Percentiles rank a stretch among this genome's conserved stretches.
phyloP scores from a whole-genome alignment of 2,888 invertebrate species.

The Aleiodes leptofemur region DNA sequence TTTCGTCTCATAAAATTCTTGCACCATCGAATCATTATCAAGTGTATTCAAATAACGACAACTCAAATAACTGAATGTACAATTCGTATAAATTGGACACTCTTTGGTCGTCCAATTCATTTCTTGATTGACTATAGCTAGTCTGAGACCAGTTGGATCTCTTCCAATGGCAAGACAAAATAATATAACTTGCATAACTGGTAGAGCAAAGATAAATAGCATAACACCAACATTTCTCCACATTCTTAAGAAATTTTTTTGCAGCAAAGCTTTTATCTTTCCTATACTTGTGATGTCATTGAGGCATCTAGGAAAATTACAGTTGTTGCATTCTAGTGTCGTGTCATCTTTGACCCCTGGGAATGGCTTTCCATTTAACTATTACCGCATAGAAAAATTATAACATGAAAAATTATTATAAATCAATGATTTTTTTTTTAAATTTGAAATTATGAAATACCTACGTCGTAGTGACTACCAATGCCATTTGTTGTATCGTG shows the following conservation, averaged over 20 bases:
- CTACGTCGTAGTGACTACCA: slow-evolving; percentile 78
- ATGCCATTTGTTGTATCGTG: slow-evolving; percentile 83
- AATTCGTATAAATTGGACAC: slow-evolving; percentile 79
- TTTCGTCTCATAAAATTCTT: slow-evolving; percentile 81
- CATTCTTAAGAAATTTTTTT: slow-evolving; percentile 93
- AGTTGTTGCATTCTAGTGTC: slow-evolving; percentile 79
- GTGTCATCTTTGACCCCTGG: slow-evolving; percentile 73
- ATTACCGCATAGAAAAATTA: neutral
- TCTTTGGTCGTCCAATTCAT: slow-evolving; percentile 75
- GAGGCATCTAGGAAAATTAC: slow-evolving; percentile 77
- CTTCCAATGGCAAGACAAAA: slow-evolving; percentile 95
- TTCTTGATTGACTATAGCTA: slow-evolving; percentile 88
- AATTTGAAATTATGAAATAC: slow-evolving; percentile 53
- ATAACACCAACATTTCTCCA: slow-evolving; percentile 95
- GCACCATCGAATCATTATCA: slow-evolving; percentile 82
- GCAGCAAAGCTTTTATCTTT: slow-evolving; percentile 88
- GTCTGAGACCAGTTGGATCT: slow-evolving; percentile 87
- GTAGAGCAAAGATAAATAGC: slow-evolving; percentile 94
- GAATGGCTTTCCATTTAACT: slow-evolving; percentile 72
- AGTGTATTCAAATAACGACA: slow-evolving; percentile 88
- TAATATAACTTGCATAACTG: slow-evolving; percentile 95
- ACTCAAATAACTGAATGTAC: slow-evolving; percentile 84
- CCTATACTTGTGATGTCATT: slow-evolving; percentile 85
- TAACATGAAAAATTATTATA: neutral
- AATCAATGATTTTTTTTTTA: neutral